Evolutionary conservation across 30 jellyfish, hydroid and myxozoan genomes (phyloP).

Genomic region (Aurelia aurita): DNA sequence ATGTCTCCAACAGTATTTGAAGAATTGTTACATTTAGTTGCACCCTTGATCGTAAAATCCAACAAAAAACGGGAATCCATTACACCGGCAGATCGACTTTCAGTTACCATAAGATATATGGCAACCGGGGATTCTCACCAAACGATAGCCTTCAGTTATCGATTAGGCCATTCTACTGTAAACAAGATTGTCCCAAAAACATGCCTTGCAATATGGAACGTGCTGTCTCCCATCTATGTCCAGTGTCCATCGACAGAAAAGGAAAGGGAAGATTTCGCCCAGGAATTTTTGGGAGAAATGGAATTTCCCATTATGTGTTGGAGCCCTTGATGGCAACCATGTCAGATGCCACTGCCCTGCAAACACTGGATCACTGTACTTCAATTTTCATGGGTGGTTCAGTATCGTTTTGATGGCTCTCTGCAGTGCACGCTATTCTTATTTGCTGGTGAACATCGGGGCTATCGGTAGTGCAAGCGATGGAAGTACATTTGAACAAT

Average conservation of each 20-base stretch:
- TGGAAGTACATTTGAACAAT: constrained; percentile 34
- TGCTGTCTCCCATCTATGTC: constrained; percentile 56
- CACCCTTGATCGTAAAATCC: constrained; percentile 19
- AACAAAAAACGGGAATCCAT: constrained; percentile 21
- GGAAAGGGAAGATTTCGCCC: constrained; percentile 59
- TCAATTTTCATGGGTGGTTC: constrained; percentile 50
- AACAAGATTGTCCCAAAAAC: constrained; percentile 60
- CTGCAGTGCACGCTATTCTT: constrained; percentile 65
- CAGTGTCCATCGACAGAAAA: constrained; percentile 57
- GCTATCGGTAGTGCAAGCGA: too few relatives aligned
- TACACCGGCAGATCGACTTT: constrained; percentile 37
- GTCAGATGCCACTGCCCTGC: constrained; percentile 61
- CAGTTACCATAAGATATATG: constrained; percentile 35
- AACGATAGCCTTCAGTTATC: too few relatives aligned
- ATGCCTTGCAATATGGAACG: constrained; percentile 51
- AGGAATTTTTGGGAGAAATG: constrained; percentile 54
- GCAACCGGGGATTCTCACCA: constrained; percentile 62
- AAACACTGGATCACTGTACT: constrained; percentile 44
- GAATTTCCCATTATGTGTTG: constrained; percentile 51
- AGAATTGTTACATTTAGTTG: constrained; percentile 3
- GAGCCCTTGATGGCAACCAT: constrained; percentile 61
- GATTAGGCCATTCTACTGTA: too few relatives aligned
- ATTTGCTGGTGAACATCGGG: constrained; percentile 59
- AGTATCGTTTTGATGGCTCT: constrained; percentile 62
- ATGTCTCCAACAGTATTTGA: constrained; percentile 44